Evolutionary conservation across 2,888 invertebrate genomes (phyloP).

Genomic region (Ichneumoninae sp.): DNA sequence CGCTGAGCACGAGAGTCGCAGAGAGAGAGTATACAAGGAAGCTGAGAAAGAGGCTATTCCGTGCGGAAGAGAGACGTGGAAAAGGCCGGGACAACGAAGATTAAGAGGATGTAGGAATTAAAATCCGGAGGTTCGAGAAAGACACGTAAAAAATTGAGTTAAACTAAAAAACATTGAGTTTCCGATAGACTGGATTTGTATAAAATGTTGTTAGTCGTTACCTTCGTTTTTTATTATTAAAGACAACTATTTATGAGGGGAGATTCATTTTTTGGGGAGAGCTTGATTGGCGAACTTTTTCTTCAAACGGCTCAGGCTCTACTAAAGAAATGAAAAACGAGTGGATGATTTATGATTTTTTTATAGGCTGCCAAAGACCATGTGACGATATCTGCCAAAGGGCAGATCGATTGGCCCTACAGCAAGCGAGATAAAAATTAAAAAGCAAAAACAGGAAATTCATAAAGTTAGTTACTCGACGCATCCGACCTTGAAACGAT

Average conservation of each 20-base stretch:
- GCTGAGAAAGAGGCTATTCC: not conserved
- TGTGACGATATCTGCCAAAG: not conserved
- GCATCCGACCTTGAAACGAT: not conserved
- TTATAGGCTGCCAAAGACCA: not conserved
- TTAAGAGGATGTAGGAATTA: not conserved
- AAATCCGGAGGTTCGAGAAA: not conserved
- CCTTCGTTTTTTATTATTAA: no score
- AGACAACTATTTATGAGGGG: no score
- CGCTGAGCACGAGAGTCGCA: not conserved
- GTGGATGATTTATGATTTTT: not conserved
- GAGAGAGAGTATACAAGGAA: conserved; percentile 3
- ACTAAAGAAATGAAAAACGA: not conserved
- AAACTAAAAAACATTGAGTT: not conserved
- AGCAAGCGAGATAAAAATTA: not conserved
- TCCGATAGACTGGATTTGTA: not conserved
- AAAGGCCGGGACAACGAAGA: conserved; percentile 1
- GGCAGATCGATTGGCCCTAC: not conserved
- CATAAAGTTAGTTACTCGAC: not conserved
- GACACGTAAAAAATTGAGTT: not conserved
- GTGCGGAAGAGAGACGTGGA: not conserved
- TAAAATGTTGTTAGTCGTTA: not conserved
- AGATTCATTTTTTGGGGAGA: no score
- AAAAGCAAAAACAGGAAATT: not conserved
- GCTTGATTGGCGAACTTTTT: not conserved
- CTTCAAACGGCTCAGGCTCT: not conserved